Conservation (phyloP, 1,140 invertebrate genomes). For the Pseudomyrmex gracilis region DNA sequence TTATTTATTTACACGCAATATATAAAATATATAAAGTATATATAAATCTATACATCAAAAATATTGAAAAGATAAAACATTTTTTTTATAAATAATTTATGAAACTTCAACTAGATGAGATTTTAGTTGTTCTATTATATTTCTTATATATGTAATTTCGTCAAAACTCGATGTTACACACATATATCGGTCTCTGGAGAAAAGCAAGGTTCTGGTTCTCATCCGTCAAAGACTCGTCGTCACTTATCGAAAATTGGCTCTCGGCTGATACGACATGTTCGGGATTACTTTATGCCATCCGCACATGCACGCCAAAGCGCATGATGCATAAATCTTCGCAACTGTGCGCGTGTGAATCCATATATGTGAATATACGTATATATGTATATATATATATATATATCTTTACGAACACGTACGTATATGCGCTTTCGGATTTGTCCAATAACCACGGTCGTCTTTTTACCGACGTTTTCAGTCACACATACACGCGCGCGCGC, state of each 20-base stretch:
- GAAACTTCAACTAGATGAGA: too few relatives aligned
- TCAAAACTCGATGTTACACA: neutral
- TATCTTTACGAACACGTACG: conserved; percentile 6
- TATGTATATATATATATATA: neutral
- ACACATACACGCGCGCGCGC: too few relatives aligned
- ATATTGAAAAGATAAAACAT: too few relatives aligned
- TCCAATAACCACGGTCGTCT: neutral
- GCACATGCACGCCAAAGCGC: neutral
- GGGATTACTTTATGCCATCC: conserved; percentile 15
- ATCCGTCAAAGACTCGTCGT: neutral
- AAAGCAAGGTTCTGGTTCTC: too few relatives aligned
- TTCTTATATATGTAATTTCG: neutral
- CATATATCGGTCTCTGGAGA: neutral
- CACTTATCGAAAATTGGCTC: conserved; percentile 52
- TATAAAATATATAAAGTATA: too few relatives aligned
- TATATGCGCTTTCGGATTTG: conserved; percentile 3
- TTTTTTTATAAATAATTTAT: neutral
- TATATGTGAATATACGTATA: neutral
- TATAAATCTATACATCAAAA: too few relatives aligned
- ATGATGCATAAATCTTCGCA: too few relatives aligned
- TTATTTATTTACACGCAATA: too few relatives aligned
- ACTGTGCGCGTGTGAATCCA: neutral
- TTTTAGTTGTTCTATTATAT: too few relatives aligned
- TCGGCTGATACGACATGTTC: conserved; percentile 32
- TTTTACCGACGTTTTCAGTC: neutral